These are phyloP conservation scores for Theocolax elegans DNA, from an alignment of 1,140 invertebrate species.

Conservation along the genomic window DNA sequence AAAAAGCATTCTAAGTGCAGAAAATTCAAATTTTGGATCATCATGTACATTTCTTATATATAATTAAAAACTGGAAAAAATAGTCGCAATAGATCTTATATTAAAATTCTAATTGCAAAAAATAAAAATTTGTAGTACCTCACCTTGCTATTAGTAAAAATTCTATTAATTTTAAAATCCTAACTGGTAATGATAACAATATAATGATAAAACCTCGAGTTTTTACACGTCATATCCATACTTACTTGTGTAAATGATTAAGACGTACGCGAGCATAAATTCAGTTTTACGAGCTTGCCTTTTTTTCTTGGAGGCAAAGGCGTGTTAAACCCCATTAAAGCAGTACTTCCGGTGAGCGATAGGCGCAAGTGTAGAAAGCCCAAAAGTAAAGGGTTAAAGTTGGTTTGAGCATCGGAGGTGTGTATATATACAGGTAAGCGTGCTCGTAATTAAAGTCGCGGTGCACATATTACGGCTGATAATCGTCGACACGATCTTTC, in stretches of 20 bases:
- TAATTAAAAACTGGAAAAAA: too few relatives aligned
- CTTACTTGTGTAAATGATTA: conserved; percentile 11
- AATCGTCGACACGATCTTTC: conserved; percentile 53
- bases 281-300: conserved; percentile 23
- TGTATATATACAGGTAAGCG: neutral
- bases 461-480: conserved; percentile 52
- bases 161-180: too few relatives aligned
- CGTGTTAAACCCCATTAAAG: conserved; percentile 30
- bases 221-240: too few relatives aligned
- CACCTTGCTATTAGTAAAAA: too few relatives aligned
- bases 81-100: too few relatives aligned
- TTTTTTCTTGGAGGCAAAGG: conserved; percentile 9
- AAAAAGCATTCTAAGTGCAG: too few relatives aligned
- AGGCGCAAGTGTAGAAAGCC: conserved; percentile 14
- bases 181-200: too few relatives aligned
- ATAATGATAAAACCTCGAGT: too few relatives aligned
- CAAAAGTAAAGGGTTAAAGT: conserved; percentile 5
- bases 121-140: too few relatives aligned
- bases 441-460: conserved; percentile 49
- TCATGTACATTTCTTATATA: too few relatives aligned
- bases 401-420: neutral
- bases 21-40: too few relatives aligned
- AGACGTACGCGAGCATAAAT: conserved; percentile 11
- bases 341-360: conserved; percentile 17
- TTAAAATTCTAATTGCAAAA: too few relatives aligned